Evolutionary conservation across 2,888 invertebrate species (phyloP), one percentile per base, ranked within the genome.

Genomic region (Tenthredo amoena): DNA sequence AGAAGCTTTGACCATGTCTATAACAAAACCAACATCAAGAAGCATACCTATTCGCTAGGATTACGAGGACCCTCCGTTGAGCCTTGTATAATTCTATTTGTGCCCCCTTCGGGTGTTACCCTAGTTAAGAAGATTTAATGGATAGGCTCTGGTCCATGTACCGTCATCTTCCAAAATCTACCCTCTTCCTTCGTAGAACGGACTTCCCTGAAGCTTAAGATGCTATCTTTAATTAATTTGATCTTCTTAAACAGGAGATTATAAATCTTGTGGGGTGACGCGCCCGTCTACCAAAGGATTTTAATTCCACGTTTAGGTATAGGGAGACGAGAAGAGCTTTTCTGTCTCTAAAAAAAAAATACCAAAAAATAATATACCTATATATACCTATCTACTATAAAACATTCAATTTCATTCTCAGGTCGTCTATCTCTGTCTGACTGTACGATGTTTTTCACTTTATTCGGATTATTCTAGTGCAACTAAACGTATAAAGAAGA

Each of bases 181-280:
- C 81, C 81, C 81, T 81, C 40, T 62, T 81, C 21, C 26, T 7
- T 81, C 58, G 58, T 5, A 37, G 62, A 40, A 81, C 81, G 37
- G 81, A 62, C 62, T 77, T 34, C 77, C 12, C 26, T 34, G 47
- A 37, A 55, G 50, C 50, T 81, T 62, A 81, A 79, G 81, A 81
- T 62, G 37, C 81, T 81, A 81, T 81, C 81, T 81, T 81, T 40
- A 81, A 81, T 81, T 81, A 81, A 81, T 81, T 81, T 81, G 37
- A 81, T 81, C 81, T 58, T 62, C 58, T 62, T 40, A 81, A 81
- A 81, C 81, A 62, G 58, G 62, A 81, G 62, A 81, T 81, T 81
- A 81, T 81, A 81, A 81, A 81, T 81, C 62, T 81, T 37, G 40
- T 21, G 58, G 62, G 40, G 40, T 62, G 81, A 37, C 21, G 81